A percentile compares a stretch with the other conserved stretches of the same genome.
Conservation (phyloP, 2,797 vertebrate species). For the Melanotaenia maccullochi region DNA sequence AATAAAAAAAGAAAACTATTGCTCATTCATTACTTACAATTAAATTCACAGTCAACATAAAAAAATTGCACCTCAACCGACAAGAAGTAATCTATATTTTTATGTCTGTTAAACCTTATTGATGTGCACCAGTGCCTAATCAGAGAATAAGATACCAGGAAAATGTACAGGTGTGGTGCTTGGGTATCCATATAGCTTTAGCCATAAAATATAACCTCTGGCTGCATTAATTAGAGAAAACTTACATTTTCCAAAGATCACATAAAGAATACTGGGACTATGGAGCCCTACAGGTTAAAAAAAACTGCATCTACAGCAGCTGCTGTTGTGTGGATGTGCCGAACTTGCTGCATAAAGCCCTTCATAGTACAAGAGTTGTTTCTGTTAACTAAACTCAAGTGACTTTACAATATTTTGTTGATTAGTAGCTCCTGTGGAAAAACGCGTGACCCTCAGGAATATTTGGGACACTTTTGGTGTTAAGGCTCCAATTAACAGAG, state of each 20-base stretch:
- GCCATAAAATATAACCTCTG: not conserved
- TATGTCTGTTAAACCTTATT: not conserved
- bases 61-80: too few relatives aligned
- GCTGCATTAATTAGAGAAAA: not conserved
- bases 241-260: not conserved
- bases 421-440: constrained; percentile 30
- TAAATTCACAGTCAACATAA: too few relatives aligned
- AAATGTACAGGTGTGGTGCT: not conserved
- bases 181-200: not conserved
- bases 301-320: not conserved
- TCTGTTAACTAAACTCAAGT: constrained; percentile 10
- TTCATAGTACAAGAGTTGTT: constrained; percentile 11
- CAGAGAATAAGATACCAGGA: not conserved
- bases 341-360: not conserved
- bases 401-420: constrained; percentile 14
- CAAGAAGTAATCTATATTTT: not conserved
- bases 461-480: constrained; percentile 35
- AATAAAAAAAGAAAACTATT: too few relatives aligned
- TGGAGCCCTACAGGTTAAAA: not conserved
- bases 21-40: too few relatives aligned
- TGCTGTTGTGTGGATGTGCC: not conserved
- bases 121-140: not conserved
- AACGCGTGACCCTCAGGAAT: constrained; percentile 28
- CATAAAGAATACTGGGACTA: not conserved
- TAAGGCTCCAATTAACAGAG: constrained; percentile 32